These are phyloP conservation scores for Rhimphoctona megacephalus DNA, from an alignment of 2,888 invertebrate genomes.

Conservation along the genomic window DNA sequence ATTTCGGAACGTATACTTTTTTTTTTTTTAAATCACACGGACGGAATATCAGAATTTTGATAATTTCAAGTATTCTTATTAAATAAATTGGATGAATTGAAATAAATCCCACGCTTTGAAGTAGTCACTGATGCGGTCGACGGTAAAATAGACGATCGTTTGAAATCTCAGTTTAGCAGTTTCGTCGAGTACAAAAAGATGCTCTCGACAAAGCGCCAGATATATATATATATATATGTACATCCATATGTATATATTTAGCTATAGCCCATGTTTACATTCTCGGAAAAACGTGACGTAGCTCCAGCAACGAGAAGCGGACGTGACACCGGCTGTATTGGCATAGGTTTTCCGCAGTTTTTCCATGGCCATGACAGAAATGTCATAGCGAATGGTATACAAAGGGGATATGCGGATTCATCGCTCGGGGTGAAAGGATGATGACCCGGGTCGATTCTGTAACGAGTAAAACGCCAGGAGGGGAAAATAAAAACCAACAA, in stretches of 20 bases:
- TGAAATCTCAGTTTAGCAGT: constrained; percentile 5
- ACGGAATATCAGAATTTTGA: neutral
- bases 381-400: constrained; percentile 3
- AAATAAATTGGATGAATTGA: neutral
- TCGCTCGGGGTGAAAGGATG: neutral
- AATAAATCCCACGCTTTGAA: neutral
- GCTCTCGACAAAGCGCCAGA: constrained; percentile 9
- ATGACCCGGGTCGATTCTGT: neutral
- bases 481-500: neutral
- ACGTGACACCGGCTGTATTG: constrained; percentile 23
- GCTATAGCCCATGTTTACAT: neutral
- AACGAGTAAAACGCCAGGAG: neutral
- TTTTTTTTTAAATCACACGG: neutral
- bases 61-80: neutral
- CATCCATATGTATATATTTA: neutral
- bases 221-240: neutral
- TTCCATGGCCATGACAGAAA: neutral
- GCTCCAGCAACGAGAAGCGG: constrained; percentile 7
- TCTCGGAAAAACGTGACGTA: constrained; percentile 18
- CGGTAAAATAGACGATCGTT: neutral
- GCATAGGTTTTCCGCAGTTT: constrained; percentile 24
- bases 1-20: neutral
- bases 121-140: neutral
- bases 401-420: constrained; percentile 13
- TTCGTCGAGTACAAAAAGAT: constrained; percentile 7